Evolutionary conservation across 2,113 vertebrate species (phyloP), one percentile per base, ranked within the genome.

Genomic region (Macquaria australasica): DNA sequence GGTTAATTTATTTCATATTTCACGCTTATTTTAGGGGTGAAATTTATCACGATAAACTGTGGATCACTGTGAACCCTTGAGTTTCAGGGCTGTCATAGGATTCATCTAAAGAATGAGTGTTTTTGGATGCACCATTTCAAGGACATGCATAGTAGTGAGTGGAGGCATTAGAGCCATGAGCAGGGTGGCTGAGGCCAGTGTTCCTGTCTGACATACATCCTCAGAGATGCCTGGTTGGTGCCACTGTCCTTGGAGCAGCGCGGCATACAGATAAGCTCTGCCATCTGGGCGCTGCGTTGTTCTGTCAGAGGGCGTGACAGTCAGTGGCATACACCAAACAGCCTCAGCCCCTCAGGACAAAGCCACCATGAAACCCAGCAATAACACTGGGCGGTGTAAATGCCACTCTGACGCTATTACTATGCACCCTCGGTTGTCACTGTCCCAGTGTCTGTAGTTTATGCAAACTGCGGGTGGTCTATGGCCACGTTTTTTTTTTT

Each of bases 191-290:
- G 76, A 70, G 83, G 72, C 39, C 62, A 5, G 14, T 4, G 64
- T 64, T 88, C 64, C 79, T 69, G 86, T 75, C 67, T 58, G 79
- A 81, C 84, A 64, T 59, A 11, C 59, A 50, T 37, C 81, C 68
- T 85, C 79, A 21, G 87, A 84, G 74, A 66, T 0, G 53, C 74
- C 63, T 4, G 55, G 12, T 28, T 4, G 55, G 12, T 28, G 81
- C 76, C 18, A 5, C 80, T 53, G 84, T 88, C 87, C 85, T 90
- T 41, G 87, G 75, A 87, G 72, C 77, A 0, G 66, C 9, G 5
- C 50, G 8, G 92, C 79, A 87, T 93, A 88, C 87, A 81, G 87
- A 93, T 91, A 1, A 91, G 88, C 81, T 2, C 11, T 3, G 73
- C 90, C 92, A 91, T 91, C 90, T 91, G 91, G 85, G 79, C 25